phyloP scores from a whole-genome alignment of 1,140 invertebrate species.

The Aporrectodea caliginosa region DNA sequence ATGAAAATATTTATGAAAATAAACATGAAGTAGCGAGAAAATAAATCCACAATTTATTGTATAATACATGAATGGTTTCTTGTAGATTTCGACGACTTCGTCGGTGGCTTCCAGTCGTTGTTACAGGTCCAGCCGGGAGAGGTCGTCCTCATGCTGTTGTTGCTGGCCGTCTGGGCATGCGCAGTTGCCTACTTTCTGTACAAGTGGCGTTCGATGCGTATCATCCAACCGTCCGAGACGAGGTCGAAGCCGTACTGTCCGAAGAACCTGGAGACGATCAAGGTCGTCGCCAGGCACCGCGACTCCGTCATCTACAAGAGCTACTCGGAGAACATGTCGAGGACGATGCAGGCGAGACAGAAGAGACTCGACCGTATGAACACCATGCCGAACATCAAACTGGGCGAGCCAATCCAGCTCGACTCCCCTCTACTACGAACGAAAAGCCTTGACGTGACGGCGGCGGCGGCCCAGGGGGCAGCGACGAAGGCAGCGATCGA shows the following conservation, averaged over 20 bases:
- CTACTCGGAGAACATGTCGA: conserved; percentile 46
- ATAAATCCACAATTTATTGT: no score
- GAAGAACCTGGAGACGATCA: conserved; percentile 49
- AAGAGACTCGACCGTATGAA: conserved; percentile 46
- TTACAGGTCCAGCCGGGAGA: conserved; percentile 39
- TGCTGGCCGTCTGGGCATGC: conserved; percentile 43
- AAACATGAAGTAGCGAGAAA: no score
- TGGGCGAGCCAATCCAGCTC: conserved; percentile 2
- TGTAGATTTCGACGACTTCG: neutral
- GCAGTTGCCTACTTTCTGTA: conserved; percentile 44
- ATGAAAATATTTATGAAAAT: no score
- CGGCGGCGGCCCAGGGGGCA: neutral
- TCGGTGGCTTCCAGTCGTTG: neutral
- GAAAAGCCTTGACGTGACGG: neutral
- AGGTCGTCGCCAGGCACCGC: conserved; percentile 44
- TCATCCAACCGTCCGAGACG: conserved; percentile 44
- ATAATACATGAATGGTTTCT: neutral
- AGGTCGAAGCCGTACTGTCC: conserved; percentile 44
- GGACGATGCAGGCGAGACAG: conserved; percentile 47
- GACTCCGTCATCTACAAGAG: conserved; percentile 52
- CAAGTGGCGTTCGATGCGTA: conserved; percentile 48
- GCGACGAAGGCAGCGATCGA: neutral
- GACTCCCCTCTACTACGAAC: neutral
- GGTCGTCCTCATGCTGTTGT: conserved; percentile 40
- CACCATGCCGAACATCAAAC: conserved; percentile 41